phyloP scores from a whole-genome alignment of 2,888 invertebrate genomes.

The Acutogordius australiensis region DNA sequence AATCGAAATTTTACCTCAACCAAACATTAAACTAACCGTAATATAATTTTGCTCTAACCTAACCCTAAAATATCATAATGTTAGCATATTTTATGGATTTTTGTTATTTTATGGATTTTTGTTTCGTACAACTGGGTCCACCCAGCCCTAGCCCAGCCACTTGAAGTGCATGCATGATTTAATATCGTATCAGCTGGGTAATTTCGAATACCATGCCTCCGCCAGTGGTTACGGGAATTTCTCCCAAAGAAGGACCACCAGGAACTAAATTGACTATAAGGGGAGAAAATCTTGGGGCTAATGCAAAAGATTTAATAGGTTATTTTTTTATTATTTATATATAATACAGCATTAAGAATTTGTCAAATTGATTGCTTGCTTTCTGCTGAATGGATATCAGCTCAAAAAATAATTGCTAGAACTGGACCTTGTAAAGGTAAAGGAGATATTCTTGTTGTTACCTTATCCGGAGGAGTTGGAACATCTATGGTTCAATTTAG shows the following conservation, averaged over 20 bases:
- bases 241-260: conserved; percentile 89
- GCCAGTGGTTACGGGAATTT: conserved; percentile 60
- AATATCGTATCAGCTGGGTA: too few relatives aligned
- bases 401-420: conserved; percentile 78
- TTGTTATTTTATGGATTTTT: too few relatives aligned
- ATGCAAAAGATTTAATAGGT: conserved; percentile 55
- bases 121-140: too few relatives aligned
- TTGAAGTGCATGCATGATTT: too few relatives aligned
- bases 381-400: conserved; percentile 86
- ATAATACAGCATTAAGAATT: conserved; percentile 48
- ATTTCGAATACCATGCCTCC: too few relatives aligned
- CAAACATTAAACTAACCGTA: too few relatives aligned
- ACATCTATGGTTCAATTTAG: conserved; percentile 60
- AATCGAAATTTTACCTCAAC: too few relatives aligned
- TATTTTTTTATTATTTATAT: conserved; percentile 16
- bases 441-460: conserved; percentile 65
- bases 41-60: too few relatives aligned
- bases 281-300: conserved; percentile 68
- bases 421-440: conserved; percentile 59
- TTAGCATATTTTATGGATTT: too few relatives aligned
- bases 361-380: conserved; percentile 77
- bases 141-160: too few relatives aligned
- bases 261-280: conserved; percentile 74
- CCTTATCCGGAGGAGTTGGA: conserved; percentile 52
- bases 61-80: too few relatives aligned